Evolutionary conservation across 2,113 vertebrate species (phyloP), one percentile per base, ranked within the genome.

Genomic region (Cynocephalus volans): DNA sequence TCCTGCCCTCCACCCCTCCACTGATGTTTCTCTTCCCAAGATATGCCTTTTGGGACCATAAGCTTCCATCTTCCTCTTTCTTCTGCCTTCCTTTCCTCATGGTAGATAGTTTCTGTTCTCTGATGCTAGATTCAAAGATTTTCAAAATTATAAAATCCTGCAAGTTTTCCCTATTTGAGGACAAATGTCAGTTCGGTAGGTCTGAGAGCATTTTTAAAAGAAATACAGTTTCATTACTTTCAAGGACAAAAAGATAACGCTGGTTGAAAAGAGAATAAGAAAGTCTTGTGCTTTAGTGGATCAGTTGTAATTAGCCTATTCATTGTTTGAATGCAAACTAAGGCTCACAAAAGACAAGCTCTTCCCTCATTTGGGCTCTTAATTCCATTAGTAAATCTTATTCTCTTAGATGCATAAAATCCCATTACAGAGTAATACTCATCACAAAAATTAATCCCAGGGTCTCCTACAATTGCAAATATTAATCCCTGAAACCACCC

Each of bases 321-420:
- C 67, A 83, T 95, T 89, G 56, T 86, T 79, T 26, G 33, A 64
- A 92, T 31, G 62, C 80, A 97, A 96, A 96, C 90, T 80, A 13
- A 41, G 56, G 56, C 54, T 96, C 72, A 72, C 56, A 50, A 72
- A 92, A 89, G 58, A 75, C 14, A 52, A 92, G 15, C 67, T 70
- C 76, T 87, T 95, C 41, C 92, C 54, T 96, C 77, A 62, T 85
- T 93, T 92, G 48, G 87, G 52, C 33, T 97, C 91, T 93, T 96
- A 96, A 89, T 96, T 82, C 45, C 70, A 8, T 79, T 83, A 92
- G 87, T 33, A 95, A 96, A 80, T 92, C 36, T 86, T 83, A 89
- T 70, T 97, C 91, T 89, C 64, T 95, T 58, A 93, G 75, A 65
- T 92, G 58, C 64, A n/a, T 31, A 96, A 95, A 97, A 95, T 86